Percentiles rank a stretch among this genome's conserved stretches.
phyloP scores from a whole-genome alignment of 2,113 vertebrate species.

The Laterallus jamaicensis region DNA sequence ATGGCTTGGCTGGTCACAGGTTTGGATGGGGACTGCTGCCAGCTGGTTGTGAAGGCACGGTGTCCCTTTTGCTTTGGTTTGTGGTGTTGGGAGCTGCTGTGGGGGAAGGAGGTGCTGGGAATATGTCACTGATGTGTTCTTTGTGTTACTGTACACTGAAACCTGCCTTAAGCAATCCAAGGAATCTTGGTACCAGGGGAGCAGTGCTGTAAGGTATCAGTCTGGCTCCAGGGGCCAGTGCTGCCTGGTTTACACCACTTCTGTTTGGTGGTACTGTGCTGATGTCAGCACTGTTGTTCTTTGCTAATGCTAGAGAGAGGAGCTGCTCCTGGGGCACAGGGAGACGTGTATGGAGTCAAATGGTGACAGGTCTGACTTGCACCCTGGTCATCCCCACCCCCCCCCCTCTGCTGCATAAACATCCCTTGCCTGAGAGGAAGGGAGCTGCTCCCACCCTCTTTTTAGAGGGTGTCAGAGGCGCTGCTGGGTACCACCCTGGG shows the following conservation, averaged over 20 bases:
- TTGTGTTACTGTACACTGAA: background rate
- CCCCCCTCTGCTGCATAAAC: background rate
- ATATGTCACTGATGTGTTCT: background rate
- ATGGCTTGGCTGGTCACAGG: background rate
- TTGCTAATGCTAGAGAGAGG: accelerated
- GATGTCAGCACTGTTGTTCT: background rate
- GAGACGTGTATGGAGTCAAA: background rate
- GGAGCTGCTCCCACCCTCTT: background rate
- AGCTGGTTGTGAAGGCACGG: background rate
- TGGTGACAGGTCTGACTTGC: accelerated
- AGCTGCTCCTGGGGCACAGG: accelerated
- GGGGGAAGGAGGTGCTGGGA: background rate
- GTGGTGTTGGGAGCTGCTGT: background rate
- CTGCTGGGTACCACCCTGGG: background rate
- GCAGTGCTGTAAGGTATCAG: accelerated
- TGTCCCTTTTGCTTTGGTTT: background rate
- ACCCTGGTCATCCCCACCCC: background rate
- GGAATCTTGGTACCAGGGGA: background rate
- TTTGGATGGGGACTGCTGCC: background rate
- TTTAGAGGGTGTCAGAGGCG: accelerated
- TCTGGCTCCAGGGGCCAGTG: accelerated
- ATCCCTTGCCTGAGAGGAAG: background rate
- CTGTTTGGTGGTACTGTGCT: background rate
- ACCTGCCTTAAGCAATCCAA: slow-evolving; percentile 16
- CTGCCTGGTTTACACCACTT: background rate